Percentiles rank a stretch among this genome's conserved stretches.
Evolutionary conservation across 2,888 invertebrate genomes (phyloP).

Genomic region (Oscheius sp.): DNA sequence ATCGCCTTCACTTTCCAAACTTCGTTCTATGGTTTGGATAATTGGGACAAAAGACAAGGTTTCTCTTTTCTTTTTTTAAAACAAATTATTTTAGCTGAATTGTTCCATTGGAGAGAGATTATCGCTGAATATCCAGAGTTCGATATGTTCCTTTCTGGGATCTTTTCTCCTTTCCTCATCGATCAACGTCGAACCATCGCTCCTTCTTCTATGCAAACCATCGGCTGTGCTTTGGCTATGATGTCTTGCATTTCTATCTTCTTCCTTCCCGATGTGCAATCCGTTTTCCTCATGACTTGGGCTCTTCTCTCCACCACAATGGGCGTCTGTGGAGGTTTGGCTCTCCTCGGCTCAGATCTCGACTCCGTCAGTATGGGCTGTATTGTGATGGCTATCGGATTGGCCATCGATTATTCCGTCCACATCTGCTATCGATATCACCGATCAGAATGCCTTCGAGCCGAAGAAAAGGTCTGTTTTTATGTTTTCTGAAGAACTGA

Average conservation of each 20-base stretch:
- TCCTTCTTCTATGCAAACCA: conserved; percentile 68
- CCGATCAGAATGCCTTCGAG: conserved; percentile 56
- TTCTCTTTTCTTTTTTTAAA: background rate
- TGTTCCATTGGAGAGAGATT: conserved; percentile 68
- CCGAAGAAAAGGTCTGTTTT: conserved; percentile 52
- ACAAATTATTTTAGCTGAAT: conserved; percentile 46
- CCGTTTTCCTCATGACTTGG: conserved; percentile 69
- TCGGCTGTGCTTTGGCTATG: conserved; percentile 63
- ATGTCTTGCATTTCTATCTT: conserved; percentile 68
- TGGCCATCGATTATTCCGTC: conserved; percentile 69
- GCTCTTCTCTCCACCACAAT: conserved; percentile 69
- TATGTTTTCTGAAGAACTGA: background rate
- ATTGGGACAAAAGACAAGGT: conserved; percentile 69
- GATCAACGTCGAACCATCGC: conserved; percentile 69
- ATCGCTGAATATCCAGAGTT: conserved; percentile 66
- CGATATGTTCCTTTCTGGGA: conserved; percentile 67
- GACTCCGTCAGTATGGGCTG: conserved; percentile 69
- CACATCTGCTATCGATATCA: conserved; percentile 70
- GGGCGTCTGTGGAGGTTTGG: conserved; percentile 69
- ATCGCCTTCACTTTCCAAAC: conserved; percentile 68
- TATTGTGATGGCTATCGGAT: conserved; percentile 69
- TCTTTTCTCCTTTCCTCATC: conserved; percentile 68
- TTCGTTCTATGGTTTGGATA: conserved; percentile 68
- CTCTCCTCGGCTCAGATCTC: conserved; percentile 66
- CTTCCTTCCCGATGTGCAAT: conserved; percentile 68